Base-by-base conservation (phyloP, 2,113 vertebrate species). In the Ancistrus triradiatus region DNA sequence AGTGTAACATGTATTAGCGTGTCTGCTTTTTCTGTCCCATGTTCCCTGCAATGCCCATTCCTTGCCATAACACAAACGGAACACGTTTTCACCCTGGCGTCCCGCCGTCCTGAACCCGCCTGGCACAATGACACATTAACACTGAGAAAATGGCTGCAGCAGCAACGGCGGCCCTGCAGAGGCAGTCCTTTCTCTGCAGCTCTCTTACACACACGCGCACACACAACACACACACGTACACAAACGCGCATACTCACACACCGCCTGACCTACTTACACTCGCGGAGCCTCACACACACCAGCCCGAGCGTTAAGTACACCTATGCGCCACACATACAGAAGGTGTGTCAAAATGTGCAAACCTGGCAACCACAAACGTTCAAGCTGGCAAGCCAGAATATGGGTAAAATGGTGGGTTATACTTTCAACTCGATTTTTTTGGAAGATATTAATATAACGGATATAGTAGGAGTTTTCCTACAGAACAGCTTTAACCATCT, bases 81-180 rank as follows among this genome's bases (percentile, higher is more conserved):
- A 2, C 11, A 42, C 35, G 11, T n/a, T 56, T 24, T 33, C 22
- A 4, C 2, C n/a, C 3, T 1, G 2, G 38, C 11, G 14, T 42
- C 58, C 31, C 31, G 21, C 25, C 22, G 27, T 17, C 15, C 27
- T 62, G 44, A 59, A 27, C 47, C 35, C 7, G 11, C 22, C 42
- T 58, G 49, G 42, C 35, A 48, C 18, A 31, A 22, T 55, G 57
- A 57, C 35, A 74, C 35, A 50, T 53, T 50, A 63, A 64, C 58
- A 48, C 27, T 1, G 28, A 66, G 70, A 63, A 72, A 72, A 72
- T 72, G 64, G 70, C 63, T 72, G 70, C 70, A 63, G 58, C 4
- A 69, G 58, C 14, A 56, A 50, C 2, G 59, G 58, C 14, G 28
- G 58, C 31, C 63, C 61, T 59, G 44, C 24, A 58, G 33, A 25